Conservation (phyloP, 2,888 invertebrate species). For the Drosophila neutralis region DNA sequence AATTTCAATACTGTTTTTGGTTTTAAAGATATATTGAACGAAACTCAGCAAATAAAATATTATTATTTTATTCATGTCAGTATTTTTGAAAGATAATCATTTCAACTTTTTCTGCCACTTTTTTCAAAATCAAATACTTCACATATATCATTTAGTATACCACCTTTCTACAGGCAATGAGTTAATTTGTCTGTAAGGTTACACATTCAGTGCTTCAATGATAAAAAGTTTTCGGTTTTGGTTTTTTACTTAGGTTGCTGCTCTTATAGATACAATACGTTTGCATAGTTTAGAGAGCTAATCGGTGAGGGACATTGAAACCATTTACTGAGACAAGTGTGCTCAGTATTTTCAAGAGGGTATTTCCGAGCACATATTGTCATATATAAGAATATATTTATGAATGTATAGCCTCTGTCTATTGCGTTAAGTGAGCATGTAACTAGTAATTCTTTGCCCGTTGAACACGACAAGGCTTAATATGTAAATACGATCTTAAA, state of each 20-base stretch:
- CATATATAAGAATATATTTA: conserved; percentile 2
- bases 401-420: conserved; percentile 16
- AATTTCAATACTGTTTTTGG: background rate
- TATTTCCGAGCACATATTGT: conserved; percentile 26
- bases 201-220: conserved; percentile 1
- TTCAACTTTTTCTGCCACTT: background rate
- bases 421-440: conserved; percentile 13
- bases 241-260: background rate
- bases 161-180: background rate
- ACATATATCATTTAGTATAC: background rate
- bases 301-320: conserved; percentile 60
- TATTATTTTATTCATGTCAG: background rate
- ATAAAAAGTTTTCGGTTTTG: background rate
- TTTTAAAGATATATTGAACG: background rate
- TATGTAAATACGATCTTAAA: conserved; percentile 22
- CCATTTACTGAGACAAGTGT: conserved; percentile 57
- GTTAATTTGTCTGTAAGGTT: background rate
- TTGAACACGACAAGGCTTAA: conserved; percentile 54
- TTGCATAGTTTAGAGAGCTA: conserved; percentile 32
- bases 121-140: background rate
- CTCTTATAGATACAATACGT: conserved; percentile 3
- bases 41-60: background rate
- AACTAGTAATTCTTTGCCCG: conserved; percentile 51
- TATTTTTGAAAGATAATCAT: background rate
- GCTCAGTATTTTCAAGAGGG: conserved; percentile 27